Evolutionary conservation across 2,888 invertebrate species (phyloP).

Genomic region (Holacanthella duospinosa): DNA sequence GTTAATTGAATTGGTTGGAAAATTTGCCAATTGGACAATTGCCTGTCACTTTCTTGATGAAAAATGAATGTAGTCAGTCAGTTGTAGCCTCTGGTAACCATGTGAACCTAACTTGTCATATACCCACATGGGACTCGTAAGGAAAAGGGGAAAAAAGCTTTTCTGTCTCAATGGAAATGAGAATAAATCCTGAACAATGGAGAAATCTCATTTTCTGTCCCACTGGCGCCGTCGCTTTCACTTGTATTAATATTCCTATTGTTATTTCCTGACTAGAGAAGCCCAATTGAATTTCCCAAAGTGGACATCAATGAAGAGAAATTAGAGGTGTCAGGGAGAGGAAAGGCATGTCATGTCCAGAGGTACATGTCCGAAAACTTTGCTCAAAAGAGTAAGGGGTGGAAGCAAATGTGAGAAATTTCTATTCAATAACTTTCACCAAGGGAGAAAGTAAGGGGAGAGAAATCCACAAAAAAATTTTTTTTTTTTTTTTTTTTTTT

Average conservation of each 20-base stretch:
- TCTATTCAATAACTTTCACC: background rate
- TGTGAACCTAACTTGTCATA: too few relatives aligned
- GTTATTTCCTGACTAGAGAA: background rate
- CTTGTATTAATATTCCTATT: background rate
- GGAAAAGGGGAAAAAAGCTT: too few relatives aligned
- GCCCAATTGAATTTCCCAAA: constrained; percentile 2
- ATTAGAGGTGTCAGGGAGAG: background rate
- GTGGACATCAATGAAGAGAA: constrained; percentile 6
- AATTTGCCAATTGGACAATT: too few relatives aligned
- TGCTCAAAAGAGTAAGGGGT: background rate
- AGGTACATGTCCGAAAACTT: background rate
- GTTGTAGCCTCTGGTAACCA: too few relatives aligned
- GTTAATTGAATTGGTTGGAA: too few relatives aligned
- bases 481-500: background rate
- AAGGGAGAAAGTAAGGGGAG: background rate
- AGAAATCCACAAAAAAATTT: too few relatives aligned
- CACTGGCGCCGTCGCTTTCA: background rate
- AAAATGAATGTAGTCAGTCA: too few relatives aligned
- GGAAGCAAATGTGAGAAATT: background rate
- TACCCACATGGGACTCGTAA: too few relatives aligned
- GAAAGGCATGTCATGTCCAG: constrained; percentile 2
- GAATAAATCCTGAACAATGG: constrained; percentile 1
- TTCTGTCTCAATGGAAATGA: too few relatives aligned
- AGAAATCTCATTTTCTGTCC: background rate
- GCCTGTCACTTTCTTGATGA: too few relatives aligned